Conservation (phyloP, 2,113 vertebrate genomes). For the Rhynchomys soricoides region DNA sequence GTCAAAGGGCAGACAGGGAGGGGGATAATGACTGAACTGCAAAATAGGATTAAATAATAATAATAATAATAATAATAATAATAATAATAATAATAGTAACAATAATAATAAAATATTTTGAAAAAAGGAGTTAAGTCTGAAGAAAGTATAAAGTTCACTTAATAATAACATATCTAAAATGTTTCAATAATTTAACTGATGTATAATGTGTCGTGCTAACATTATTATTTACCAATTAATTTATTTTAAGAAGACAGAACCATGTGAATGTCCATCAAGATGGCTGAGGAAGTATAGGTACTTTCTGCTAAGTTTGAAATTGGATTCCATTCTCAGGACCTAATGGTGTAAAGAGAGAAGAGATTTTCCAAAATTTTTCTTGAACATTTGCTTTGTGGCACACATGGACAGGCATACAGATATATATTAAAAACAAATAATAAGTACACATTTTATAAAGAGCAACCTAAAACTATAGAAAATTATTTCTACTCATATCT, state of each 20-base stretch:
- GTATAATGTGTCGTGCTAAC: neutral
- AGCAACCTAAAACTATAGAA: neutral
- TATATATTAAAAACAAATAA: neutral
- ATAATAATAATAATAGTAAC: too few species aligned
- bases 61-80: too few species aligned
- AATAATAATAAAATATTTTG: too few species aligned
- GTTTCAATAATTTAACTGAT: slow-evolving; percentile 8
- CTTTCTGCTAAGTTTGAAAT: neutral
- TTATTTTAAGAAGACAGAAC: neutral
- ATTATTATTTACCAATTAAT: neutral
- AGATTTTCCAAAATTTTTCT: neutral
- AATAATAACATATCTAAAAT: neutral
- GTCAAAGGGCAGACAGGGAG: too few species aligned
- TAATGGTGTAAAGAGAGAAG: neutral
- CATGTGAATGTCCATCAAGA: neutral
- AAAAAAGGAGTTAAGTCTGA: neutral
- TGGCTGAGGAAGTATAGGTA: neutral
- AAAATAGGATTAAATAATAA: too few species aligned
- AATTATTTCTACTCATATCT: neutral
- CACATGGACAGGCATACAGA: neutral
- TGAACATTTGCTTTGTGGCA: neutral
- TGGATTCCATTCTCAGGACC: neutral
- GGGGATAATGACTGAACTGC: too few species aligned
- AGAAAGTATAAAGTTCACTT: neutral
- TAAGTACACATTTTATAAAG: neutral